Conservation (phyloP, 2,888 invertebrate genomes). For the Ctenicera cuprea region DNA sequence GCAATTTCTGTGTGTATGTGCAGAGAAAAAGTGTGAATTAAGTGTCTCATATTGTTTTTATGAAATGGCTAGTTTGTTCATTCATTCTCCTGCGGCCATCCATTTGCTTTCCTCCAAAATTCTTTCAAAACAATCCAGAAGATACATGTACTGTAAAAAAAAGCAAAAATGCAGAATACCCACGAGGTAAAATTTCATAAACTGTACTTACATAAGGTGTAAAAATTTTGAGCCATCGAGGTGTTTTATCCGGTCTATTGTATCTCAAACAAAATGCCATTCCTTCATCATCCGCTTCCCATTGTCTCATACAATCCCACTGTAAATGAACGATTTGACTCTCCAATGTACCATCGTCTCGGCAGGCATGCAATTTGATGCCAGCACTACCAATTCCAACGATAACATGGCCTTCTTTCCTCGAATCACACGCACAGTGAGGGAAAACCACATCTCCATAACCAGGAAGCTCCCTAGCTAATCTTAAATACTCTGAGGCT, state of each 20-base stretch:
- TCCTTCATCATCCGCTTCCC: constrained; percentile 94
- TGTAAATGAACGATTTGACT: constrained; percentile 84
- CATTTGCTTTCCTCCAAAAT: constrained; percentile 94
- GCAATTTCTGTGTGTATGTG: constrained; percentile 47
- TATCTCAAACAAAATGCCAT: constrained; percentile 94
- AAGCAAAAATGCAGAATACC: constrained; percentile 24
- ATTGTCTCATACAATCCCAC: constrained; percentile 89
- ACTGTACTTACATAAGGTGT: constrained; percentile 88
- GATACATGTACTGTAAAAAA: constrained; percentile 87
- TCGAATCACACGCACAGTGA: constrained; percentile 93
- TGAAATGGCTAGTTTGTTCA: constrained; percentile 21
- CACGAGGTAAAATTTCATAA: not conserved
- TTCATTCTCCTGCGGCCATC: constrained; percentile 64
- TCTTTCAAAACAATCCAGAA: constrained; percentile 96
- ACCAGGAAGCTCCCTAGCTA: constrained; percentile 91
- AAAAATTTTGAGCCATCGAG: constrained; percentile 90
- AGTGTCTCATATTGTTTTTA: constrained; percentile 35
- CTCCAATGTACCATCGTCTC: constrained; percentile 86
- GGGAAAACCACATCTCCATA: constrained; percentile 97
- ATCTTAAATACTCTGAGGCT: constrained; percentile 88
- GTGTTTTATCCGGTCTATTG: constrained; percentile 85
- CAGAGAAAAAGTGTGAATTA: constrained; percentile 47
- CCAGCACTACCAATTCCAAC: constrained; percentile 76
- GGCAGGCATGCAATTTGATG: constrained; percentile 88
- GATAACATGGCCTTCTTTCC: constrained; percentile 89